A percentile compares a stretch with the other conserved stretches of the same genome.
phyloP scores from a whole-genome alignment of 2,888 invertebrate species.

The Ypsolopha sequella region DNA sequence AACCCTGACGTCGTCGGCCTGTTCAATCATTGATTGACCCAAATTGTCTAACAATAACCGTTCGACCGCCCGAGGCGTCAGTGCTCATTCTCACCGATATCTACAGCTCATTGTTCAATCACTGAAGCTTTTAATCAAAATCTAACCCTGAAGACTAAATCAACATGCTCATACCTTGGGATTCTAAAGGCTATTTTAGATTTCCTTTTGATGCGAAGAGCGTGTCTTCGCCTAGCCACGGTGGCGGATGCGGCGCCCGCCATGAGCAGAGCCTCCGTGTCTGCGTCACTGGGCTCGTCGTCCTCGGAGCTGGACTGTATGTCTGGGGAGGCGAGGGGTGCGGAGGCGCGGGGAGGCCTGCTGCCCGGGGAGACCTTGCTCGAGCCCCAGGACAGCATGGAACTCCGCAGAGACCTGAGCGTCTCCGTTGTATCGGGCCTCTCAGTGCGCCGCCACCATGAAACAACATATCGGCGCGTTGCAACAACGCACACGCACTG shows the following conservation, averaged over 20 bases:
- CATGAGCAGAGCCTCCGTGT: slow-evolving; percentile 45
- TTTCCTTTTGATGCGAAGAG: slow-evolving; percentile 58
- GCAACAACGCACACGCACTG: slow-evolving; percentile 27
- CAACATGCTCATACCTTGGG: slow-evolving; percentile 32
- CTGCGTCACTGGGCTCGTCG: slow-evolving; percentile 28
- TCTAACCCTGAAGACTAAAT: neutral
- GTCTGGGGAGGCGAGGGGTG: slow-evolving; percentile 9
- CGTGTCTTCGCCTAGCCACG: slow-evolving; percentile 56
- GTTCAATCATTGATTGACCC: slow-evolving; percentile 50
- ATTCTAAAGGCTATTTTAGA: slow-evolving; percentile 55
- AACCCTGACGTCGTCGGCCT: slow-evolving; percentile 13
- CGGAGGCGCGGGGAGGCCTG: slow-evolving; percentile 25
- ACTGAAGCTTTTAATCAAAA: neutral
- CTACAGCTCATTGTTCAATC: neutral
- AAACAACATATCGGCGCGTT: slow-evolving; percentile 63
- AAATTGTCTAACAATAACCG: slow-evolving; percentile 49
- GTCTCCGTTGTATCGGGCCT: slow-evolving; percentile 66
- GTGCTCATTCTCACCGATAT: too few species aligned
- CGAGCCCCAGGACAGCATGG: slow-evolving; percentile 59
- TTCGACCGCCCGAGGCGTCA: slow-evolving; percentile 11
- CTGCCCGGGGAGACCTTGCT: slow-evolving; percentile 36
- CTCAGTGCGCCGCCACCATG: slow-evolving; percentile 44
- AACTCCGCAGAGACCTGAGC: slow-evolving; percentile 60
- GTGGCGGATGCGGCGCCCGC: slow-evolving; percentile 55
- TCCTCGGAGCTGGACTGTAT: slow-evolving; percentile 13